Conservation (phyloP, 2,888 invertebrate species). For the Orthonevra nobilis region DNA sequence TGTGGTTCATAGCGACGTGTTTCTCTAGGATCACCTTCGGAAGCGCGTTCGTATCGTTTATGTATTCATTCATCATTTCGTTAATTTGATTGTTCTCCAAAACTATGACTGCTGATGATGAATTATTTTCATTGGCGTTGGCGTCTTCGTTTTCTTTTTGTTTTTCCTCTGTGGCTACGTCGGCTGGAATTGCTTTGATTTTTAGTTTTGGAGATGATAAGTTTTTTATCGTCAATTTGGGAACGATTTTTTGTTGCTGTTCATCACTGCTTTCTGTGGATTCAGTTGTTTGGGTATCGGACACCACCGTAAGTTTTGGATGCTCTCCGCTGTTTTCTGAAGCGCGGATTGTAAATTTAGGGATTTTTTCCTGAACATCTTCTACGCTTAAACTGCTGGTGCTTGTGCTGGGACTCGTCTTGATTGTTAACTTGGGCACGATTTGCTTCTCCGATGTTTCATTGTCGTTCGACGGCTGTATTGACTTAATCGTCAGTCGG, state of each 20-base stretch:
- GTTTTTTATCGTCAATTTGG: conserved; percentile 79
- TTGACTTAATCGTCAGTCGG: conserved; percentile 82
- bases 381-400: conserved; percentile 11
- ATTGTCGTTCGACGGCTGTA: conserved; percentile 80
- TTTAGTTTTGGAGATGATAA: conserved; percentile 80
- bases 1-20: conserved; percentile 28
- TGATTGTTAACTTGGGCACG: conserved; percentile 77
- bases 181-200: conserved; percentile 79
- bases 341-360: conserved; percentile 75
- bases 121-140: conserved; percentile 57
- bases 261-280: conserved; percentile 33
- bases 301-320: conserved; percentile 68
- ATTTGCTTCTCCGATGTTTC: conserved; percentile 66
- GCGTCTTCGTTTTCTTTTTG: conserved; percentile 52
- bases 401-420: conserved; percentile 67
- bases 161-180: conserved; percentile 71
- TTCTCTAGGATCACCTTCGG: conserved; percentile 54
- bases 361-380: conserved; percentile 73
- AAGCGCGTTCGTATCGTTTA: conserved; percentile 49
- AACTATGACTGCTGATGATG: conserved; percentile 63
- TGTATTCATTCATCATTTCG: conserved; percentile 60
- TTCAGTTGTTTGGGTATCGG: conserved; percentile 43
- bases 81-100: conserved; percentile 52
- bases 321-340: conserved; percentile 73
- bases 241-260: conserved; percentile 74